Evolutionary conservation across 2,888 invertebrate species (phyloP).

Genomic region (Parnassius smintheus): DNA sequence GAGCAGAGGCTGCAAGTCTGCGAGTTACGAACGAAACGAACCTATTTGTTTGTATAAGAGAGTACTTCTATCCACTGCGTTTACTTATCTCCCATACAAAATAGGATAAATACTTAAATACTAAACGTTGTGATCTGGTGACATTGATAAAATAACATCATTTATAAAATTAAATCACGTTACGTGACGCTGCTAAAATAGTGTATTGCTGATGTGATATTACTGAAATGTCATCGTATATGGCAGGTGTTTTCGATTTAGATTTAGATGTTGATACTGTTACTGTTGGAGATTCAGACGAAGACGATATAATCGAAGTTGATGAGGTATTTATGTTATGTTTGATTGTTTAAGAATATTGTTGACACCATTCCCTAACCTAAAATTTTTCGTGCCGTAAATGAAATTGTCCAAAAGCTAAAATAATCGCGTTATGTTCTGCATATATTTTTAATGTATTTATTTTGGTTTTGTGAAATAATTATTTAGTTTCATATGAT

Average conservation of each 20-base stretch:
- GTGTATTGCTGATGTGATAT: constrained; percentile 72
- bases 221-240: constrained; percentile 82
- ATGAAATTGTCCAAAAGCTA: constrained; percentile 31
- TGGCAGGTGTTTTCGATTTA: constrained; percentile 96
- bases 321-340: constrained; percentile 86
- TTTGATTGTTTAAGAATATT: constrained; percentile 17
- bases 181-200: constrained; percentile 35
- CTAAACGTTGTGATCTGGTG: constrained; percentile 2
- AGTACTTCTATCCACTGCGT: too few relatives aligned
- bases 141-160: constrained; percentile 11
- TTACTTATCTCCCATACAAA: not conserved
- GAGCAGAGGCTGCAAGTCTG: too few relatives aligned
- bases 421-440: not conserved
- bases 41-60: constrained; percentile 18
- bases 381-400: constrained; percentile 28
- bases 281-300: constrained; percentile 87
- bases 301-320: constrained; percentile 93
- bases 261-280: constrained; percentile 87
- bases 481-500: not conserved
- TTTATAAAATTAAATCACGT: constrained; percentile 26
- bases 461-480: not conserved
- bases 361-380: constrained; percentile 36
- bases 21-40: too few relatives aligned
- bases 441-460: not conserved
- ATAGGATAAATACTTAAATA: constrained; percentile 10